Evolutionary conservation across 2,797 vertebrate genomes (phyloP).

Genomic region (Coregonus ussuriensis): DNA sequence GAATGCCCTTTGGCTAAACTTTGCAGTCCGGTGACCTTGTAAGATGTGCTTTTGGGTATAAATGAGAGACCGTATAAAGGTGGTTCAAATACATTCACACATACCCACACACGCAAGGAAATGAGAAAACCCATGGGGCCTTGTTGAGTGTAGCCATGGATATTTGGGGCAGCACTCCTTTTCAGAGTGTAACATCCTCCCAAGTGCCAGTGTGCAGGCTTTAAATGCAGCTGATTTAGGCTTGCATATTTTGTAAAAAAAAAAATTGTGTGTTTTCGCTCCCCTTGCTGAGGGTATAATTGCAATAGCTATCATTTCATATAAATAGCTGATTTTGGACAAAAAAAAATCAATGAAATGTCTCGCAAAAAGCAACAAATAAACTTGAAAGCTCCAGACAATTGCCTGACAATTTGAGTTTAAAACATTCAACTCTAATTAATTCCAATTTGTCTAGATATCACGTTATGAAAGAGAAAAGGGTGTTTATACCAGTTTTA

Average conservation of each 20-base stretch:
- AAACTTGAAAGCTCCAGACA: not conserved
- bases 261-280: not conserved
- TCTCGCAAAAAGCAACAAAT: not conserved
- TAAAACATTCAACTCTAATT: not conserved
- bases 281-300: not conserved
- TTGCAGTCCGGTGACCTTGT: not conserved
- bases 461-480: not conserved
- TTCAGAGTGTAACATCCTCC: not conserved
- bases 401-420: not conserved
- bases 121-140: not conserved
- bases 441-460: not conserved
- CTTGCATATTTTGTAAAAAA: not conserved
- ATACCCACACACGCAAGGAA: no score
- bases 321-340: not conserved
- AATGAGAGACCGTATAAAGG: not conserved
- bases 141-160: not conserved
- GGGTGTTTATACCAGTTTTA: not conserved
- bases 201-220: not conserved
- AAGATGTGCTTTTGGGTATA: conserved; percentile 1
- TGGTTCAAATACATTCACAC: no score
- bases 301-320: not conserved
- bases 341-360: not conserved
- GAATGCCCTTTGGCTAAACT: conserved; percentile 9
- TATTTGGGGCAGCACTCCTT: not conserved
- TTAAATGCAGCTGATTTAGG: not conserved